Percentiles rank a stretch among this genome's conserved stretches.
Evolutionary conservation across 1,140 invertebrate species (phyloP).

Genomic region (Lordiphosa clarofinis): DNA sequence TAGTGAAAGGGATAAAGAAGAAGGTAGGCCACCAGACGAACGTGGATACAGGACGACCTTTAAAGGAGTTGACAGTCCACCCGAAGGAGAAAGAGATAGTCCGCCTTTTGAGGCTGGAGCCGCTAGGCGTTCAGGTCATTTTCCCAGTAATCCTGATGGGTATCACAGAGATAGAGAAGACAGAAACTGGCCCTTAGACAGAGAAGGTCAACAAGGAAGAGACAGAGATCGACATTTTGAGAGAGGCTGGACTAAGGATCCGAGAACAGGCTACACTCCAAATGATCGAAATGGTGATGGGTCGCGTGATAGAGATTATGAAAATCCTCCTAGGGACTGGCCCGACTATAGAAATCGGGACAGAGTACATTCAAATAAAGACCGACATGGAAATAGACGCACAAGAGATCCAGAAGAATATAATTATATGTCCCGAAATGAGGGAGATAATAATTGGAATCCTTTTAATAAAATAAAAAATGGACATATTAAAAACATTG

Average conservation of each 20-base stretch:
- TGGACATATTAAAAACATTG: neutral
- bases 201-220: neutral
- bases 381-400: neutral
- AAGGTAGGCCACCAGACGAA: no score
- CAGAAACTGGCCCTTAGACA: no score
- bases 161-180: neutral
- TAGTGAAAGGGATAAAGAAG: neutral
- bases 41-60: no score
- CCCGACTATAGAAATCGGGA: conserved; percentile 1
- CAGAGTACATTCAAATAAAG: neutral
- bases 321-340: neutral
- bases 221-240: neutral
- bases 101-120: no score
- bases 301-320: neutral
- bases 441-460: neutral
- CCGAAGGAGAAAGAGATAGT: no score
- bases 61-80: no score
- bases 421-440: neutral
- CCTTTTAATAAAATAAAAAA: neutral
- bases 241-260: neutral
- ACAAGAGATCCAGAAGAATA: no score
- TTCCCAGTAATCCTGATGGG: neutral
- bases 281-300: neutral
- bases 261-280: neutral
- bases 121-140: no score